Conservation (phyloP, 2,888 invertebrate genomes). For the Protodeltote pygarga region DNA sequence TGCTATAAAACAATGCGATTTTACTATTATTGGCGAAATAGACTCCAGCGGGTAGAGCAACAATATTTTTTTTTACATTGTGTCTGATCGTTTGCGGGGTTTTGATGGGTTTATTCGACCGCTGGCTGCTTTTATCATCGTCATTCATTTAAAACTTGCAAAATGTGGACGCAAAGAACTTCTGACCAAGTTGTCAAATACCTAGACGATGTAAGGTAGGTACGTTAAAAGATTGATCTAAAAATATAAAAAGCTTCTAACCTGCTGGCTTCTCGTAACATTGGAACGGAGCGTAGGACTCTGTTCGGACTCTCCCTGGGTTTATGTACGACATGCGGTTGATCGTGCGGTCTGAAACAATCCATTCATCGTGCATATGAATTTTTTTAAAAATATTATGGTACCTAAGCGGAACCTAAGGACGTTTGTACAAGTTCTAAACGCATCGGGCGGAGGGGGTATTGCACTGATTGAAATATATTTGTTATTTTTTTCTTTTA, state of each 20-base stretch:
- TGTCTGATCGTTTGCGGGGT: too few species aligned
- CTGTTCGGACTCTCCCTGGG: slow-evolving; percentile 76
- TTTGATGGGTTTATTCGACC: too few species aligned
- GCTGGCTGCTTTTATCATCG: not conserved
- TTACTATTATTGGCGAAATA: not conserved
- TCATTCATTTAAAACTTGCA: not conserved
- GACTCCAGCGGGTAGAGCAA: not conserved
- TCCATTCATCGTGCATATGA: not conserved
- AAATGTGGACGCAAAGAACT: too few species aligned
- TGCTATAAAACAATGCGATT: slow-evolving; percentile 54
- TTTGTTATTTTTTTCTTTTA: too few species aligned
- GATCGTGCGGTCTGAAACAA: slow-evolving; percentile 86
- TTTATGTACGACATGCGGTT: slow-evolving; percentile 88
- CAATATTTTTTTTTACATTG: not conserved
- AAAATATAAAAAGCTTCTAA: slow-evolving; percentile 30
- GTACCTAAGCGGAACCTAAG: too few species aligned
- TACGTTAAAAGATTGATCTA: not conserved
- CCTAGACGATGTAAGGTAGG: too few species aligned
- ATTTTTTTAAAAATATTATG: too few species aligned
- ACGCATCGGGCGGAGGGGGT: too few species aligned
- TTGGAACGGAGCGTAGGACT: slow-evolving; percentile 78
- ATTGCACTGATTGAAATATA: too few species aligned
- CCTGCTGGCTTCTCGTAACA: slow-evolving; percentile 82
- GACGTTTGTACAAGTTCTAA: too few species aligned
- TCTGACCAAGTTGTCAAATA: too few species aligned